Percentiles rank a stretch among this genome's conserved stretches.
phyloP scores from a whole-genome alignment of 2,797 vertebrate species.

The Alosa sapidissima region DNA sequence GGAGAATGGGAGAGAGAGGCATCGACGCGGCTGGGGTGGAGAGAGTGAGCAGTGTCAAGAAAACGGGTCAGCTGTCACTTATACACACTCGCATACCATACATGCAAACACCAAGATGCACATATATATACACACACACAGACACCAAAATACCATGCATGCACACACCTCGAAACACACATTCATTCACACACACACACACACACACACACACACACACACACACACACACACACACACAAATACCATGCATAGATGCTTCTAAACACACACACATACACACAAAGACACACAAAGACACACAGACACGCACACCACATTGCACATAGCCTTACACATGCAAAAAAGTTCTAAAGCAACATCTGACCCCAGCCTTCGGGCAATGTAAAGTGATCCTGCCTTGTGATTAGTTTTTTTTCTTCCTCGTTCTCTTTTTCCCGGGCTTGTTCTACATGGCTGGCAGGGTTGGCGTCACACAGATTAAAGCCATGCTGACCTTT shows the following conservation, averaged over 20 bases:
- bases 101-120: background rate
- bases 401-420: background rate
- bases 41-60: background rate
- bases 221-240: background rate
- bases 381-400: slow-evolving; percentile 7
- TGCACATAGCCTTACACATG: slow-evolving; percentile 7
- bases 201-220: background rate
- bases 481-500: slow-evolving; percentile 9
- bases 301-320: background rate
- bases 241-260: background rate
- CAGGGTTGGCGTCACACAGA: slow-evolving; percentile 5
- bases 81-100: background rate
- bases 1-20: no score
- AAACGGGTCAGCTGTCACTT: slow-evolving; percentile 12
- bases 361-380: slow-evolving; percentile 11
- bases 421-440: background rate
- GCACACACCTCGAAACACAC: slow-evolving; percentile 7
- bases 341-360: background rate
- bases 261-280: background rate
- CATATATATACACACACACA: background rate
- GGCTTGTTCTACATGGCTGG: slow-evolving; percentile 2
- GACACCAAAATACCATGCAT: background rate
- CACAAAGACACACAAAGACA: background rate
- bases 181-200: background rate
- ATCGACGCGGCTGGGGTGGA: background rate